These are phyloP conservation scores for Pelodiscus sinensis DNA, from an alignment of 2,113 vertebrate species.

Conservation along the genomic window DNA sequence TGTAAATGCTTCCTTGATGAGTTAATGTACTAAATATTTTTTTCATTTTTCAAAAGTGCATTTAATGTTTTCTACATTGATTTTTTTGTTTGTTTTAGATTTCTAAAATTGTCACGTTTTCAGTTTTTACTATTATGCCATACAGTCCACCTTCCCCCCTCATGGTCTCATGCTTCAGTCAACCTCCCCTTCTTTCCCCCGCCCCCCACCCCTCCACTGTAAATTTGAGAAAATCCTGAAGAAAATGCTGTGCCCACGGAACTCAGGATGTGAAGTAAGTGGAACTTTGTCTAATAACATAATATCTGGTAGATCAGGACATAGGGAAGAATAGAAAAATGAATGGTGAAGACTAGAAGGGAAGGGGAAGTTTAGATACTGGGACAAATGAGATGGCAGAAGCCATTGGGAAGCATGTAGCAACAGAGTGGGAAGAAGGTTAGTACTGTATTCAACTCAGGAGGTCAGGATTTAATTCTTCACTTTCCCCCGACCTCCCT, in stretches of 20 bases:
- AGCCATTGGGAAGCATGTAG: background rate
- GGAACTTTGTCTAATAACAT: background rate
- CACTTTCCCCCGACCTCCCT: rapidly evolving
- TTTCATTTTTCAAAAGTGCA: too few species aligned
- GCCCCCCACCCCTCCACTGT: too few species aligned
- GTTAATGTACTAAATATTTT: too few species aligned
- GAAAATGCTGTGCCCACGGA: background rate
- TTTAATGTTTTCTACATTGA: too few species aligned
- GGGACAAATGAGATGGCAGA: background rate
- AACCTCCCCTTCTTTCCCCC: too few species aligned
- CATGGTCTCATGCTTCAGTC: too few species aligned
- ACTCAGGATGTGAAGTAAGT: background rate
- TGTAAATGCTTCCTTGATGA: too few species aligned
- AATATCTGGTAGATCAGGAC: conserved; percentile 9
- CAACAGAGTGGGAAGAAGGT: background rate
- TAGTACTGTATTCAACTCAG: background rate
- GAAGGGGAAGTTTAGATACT: background rate
- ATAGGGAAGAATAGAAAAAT: background rate
- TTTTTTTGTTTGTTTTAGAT: too few species aligned
- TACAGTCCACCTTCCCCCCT: too few species aligned
- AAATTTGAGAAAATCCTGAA: background rate
- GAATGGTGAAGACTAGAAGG: background rate
- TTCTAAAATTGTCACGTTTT: too few species aligned
- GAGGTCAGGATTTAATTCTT: background rate
- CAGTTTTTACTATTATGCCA: too few species aligned